Conservation (phyloP, 2,113 vertebrate species). For the Rhea americana region DNA sequence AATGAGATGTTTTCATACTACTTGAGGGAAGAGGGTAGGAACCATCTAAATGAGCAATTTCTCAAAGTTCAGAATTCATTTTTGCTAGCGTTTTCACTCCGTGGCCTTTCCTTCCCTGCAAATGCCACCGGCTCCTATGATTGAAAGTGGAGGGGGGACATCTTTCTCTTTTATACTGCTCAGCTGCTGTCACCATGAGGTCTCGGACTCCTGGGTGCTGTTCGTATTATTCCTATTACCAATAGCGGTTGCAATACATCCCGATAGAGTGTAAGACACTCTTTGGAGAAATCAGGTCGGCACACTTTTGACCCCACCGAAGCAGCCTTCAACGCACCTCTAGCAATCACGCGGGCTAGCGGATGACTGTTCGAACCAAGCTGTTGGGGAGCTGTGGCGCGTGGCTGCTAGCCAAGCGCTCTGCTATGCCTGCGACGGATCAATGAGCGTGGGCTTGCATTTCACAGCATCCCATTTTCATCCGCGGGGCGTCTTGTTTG, state of each 20-base stretch:
- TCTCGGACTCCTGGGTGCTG: neutral
- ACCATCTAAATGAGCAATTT: neutral
- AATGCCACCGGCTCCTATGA: neutral
- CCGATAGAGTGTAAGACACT: neutral
- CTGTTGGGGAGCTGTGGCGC: neutral
- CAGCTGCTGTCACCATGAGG: neutral
- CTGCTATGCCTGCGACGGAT: neutral
- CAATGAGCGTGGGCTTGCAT: neutral
- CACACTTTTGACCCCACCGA: neutral
- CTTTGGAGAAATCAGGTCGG: neutral
- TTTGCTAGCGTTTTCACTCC: neutral
- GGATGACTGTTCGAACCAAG: neutral
- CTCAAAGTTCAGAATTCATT: neutral
- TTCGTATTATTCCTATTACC: too few relatives aligned
- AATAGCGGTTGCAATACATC: neutral
- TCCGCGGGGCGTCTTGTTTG: neutral
- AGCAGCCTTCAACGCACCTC: neutral
- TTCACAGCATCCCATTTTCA: neutral
- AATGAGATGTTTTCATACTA: neutral
- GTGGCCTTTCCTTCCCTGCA: neutral
- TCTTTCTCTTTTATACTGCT: neutral
- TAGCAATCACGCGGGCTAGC: neutral
- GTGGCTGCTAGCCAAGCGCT: neutral
- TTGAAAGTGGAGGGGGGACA: too few relatives aligned
- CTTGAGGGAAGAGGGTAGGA: neutral